Evolutionary conservation across 2,113 vertebrate genomes (phyloP).

Genomic region (Crotalus helleri): DNA sequence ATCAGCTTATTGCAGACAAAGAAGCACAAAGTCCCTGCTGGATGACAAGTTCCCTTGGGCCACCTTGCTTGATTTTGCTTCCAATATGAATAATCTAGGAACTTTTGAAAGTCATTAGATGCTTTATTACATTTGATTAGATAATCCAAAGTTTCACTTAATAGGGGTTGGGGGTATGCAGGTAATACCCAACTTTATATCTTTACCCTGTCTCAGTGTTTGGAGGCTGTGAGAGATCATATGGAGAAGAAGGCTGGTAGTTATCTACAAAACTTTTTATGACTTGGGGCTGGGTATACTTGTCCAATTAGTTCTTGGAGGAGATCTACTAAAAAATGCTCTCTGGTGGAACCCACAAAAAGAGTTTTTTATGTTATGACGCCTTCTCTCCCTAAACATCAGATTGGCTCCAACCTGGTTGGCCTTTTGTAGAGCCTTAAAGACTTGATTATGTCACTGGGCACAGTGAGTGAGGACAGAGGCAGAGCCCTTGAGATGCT

Average conservation of each 20-base stretch:
- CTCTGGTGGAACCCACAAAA: not conserved
- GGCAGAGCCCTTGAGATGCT: not conserved
- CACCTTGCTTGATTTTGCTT: conserved; percentile 12
- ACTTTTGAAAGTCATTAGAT: conserved; percentile 51
- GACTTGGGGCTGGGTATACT: not conserved
- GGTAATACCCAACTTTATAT: not conserved
- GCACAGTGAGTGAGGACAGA: not conserved
- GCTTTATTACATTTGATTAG: conserved; percentile 46
- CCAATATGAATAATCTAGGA: conserved; percentile 42
- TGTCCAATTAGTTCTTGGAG: not conserved
- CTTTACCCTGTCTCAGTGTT: not conserved
- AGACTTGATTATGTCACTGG: not conserved
- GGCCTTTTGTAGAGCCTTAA: not conserved
- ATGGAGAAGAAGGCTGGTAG: not conserved
- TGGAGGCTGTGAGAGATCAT: not conserved
- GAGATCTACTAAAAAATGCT: not conserved
- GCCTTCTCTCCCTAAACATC: not conserved
- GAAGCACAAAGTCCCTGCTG: conserved; percentile 4
- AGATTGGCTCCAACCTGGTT: not conserved
- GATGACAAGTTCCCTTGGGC: not conserved
- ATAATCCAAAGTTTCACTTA: conserved; percentile 35
- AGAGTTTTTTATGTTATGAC: not conserved
- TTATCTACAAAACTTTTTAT: not conserved
- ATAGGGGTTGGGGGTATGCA: not conserved
- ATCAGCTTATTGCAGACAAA: conserved; percentile 16